These are phyloP conservation scores for Ophioninae sp. DNA, from an alignment of 2,888 invertebrate species.

Conservation along the genomic window DNA sequence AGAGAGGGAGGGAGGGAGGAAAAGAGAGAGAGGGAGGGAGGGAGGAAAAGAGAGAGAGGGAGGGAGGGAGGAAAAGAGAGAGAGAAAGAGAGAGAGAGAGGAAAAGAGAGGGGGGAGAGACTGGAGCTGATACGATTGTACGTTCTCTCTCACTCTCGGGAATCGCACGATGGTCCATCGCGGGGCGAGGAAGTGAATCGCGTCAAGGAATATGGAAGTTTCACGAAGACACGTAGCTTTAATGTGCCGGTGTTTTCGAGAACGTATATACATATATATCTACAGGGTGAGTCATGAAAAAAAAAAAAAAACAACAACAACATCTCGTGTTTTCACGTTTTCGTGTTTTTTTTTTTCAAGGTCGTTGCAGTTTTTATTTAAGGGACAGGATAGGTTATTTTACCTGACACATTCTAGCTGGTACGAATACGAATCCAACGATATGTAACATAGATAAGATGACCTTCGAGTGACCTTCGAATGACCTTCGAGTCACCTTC, in stretches of 20 bases:
- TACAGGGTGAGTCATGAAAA: not conserved
- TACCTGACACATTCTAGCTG: no score
- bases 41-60: constrained; percentile 14
- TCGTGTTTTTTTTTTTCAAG: no score
- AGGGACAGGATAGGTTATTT: no score
- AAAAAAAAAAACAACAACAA: no score
- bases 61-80: constrained; percentile 45
- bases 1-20: not conserved
- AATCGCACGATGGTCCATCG: constrained; percentile 56
- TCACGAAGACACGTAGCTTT: constrained; percentile 6
- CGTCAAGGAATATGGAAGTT: constrained; percentile 34
- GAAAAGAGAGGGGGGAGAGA: not conserved
- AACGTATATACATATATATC: constrained; percentile 10
- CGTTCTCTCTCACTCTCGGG: constrained; percentile 53
- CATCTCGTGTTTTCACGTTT: no score
- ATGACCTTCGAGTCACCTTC: no score
- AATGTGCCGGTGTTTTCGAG: constrained; percentile 17
- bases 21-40: not conserved
- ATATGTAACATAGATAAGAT: no score
- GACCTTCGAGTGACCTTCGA: no score
- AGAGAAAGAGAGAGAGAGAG: constrained; percentile 1
- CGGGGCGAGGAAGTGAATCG: constrained; percentile 58
- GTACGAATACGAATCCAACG: no score
- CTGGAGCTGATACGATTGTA: constrained; percentile 1
- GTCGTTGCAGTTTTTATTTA: no score